Evolutionary conservation across 2,888 invertebrate genomes (phyloP).

Genomic region (Balanococcus diminutus): DNA sequence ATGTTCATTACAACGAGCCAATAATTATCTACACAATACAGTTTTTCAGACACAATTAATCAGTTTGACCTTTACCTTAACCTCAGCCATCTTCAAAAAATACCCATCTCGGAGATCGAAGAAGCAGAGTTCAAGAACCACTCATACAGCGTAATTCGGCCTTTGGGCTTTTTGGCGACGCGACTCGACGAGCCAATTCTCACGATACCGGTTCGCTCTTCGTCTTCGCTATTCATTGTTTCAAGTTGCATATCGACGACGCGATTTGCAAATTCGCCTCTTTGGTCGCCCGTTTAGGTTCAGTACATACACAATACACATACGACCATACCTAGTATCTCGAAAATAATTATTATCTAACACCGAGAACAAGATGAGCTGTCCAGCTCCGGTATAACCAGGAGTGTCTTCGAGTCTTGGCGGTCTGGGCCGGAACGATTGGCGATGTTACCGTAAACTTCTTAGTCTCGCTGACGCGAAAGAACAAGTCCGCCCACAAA

Average conservation of each 20-base stretch:
- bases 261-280: not conserved
- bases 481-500: conserved; percentile 52
- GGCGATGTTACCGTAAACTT: conserved; percentile 43
- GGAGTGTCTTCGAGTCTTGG: not conserved
- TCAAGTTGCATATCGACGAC: not conserved
- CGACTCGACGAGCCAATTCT: not conserved
- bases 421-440: not conserved
- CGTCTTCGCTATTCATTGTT: too few species aligned
- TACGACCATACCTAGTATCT: too few species aligned
- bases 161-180: not conserved
- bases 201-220: conserved; percentile 12
- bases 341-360: not conserved
- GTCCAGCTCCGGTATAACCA: not conserved
- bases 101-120: too few species aligned
- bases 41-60: not conserved
- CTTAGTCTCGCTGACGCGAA: not conserved
- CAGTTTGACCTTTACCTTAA: not conserved
- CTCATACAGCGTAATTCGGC: not conserved
- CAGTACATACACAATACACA: too few species aligned
- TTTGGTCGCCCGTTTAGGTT: not conserved
- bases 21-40: too few species aligned
- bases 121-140: not conserved
- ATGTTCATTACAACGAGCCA: too few species aligned
- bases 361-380: conserved; percentile 38
- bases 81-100: not conserved